A percentile compares a stretch with the other conserved stretches of the same genome.
phyloP scores from a whole-genome alignment of 2,797 vertebrate species.

The Sebastes trivittatus region DNA sequence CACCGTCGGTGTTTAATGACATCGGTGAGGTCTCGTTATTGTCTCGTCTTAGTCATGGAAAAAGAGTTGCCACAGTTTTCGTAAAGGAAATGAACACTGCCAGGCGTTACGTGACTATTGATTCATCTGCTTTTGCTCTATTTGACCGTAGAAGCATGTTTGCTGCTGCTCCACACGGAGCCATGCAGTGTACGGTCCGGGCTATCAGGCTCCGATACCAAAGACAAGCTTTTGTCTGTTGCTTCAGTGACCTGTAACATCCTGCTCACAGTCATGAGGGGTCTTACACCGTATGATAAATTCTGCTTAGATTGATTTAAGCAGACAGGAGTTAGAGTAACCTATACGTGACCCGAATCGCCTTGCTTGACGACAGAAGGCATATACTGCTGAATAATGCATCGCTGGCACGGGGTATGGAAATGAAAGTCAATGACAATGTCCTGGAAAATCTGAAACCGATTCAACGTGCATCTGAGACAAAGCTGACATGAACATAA shows the following conservation, averaged over 20 bases:
- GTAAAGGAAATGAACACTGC: too few relatives aligned
- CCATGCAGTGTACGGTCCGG: neutral
- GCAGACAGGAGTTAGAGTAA: conserved; percentile 27
- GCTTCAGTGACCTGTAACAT: conserved; percentile 4
- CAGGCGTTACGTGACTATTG: neutral
- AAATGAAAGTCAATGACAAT: conserved; percentile 39
- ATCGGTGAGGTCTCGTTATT: too few relatives aligned
- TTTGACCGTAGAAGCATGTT: neutral
- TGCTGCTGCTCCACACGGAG: too few relatives aligned
- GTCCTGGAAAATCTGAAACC: conserved; percentile 11
- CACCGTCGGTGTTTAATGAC: too few relatives aligned
- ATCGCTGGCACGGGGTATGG: conserved; percentile 32
- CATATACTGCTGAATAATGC: conserved; percentile 54
- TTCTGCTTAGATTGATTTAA: conserved; percentile 34
- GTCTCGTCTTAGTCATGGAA: too few relatives aligned
- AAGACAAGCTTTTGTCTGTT: conserved; percentile 1
- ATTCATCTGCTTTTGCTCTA: neutral
- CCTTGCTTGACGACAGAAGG: conserved; percentile 3
- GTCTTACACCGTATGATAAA: conserved; percentile 10
- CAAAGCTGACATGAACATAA: conserved; percentile 3
- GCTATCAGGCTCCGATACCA: neutral
- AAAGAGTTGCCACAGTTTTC: neutral
- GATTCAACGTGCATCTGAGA: conserved; percentile 15
- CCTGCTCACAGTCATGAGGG: neutral
- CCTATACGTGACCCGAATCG: conserved; percentile 19